Evolutionary conservation across 1,140 invertebrate genomes (phyloP).

Genomic region (Lysiphlebus fabarum): DNA sequence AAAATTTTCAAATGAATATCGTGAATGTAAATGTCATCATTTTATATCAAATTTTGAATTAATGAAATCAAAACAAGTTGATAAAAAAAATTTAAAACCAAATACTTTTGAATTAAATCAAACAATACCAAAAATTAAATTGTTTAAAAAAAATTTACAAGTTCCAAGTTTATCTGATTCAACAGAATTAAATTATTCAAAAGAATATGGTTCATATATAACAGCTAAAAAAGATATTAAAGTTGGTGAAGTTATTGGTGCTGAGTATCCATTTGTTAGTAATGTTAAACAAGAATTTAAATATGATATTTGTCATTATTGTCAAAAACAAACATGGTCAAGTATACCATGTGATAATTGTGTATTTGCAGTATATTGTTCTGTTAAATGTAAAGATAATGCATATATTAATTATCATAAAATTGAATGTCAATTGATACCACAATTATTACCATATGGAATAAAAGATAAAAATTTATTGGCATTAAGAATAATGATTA

Average conservation of each 20-base stretch:
- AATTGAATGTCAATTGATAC: constrained; percentile 64
- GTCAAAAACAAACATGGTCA: constrained; percentile 61
- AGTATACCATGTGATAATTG: constrained; percentile 66
- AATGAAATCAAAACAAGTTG: too few relatives aligned
- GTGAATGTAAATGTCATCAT: too few relatives aligned
- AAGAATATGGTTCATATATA: constrained; percentile 64
- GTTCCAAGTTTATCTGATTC: constrained; percentile 61
- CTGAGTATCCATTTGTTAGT: constrained; percentile 73
- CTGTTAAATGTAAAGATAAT: constrained; percentile 60
- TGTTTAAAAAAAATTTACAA: constrained; percentile 44
- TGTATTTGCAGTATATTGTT: constrained; percentile 69
- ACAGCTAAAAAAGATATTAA: constrained; percentile 63
- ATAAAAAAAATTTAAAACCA: too few relatives aligned
- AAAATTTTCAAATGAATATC: too few relatives aligned
- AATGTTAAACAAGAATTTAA: constrained; percentile 62
- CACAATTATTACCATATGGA: too few relatives aligned
- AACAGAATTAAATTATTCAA: constrained; percentile 58
- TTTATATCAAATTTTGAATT: too few relatives aligned
- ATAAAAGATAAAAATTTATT: too few relatives aligned
- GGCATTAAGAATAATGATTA: too few relatives aligned
- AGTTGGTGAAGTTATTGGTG: constrained; percentile 75
- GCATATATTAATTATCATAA: constrained; percentile 67
- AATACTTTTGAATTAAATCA: too few relatives aligned
- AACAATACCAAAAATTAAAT: too few relatives aligned
- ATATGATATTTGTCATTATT: constrained; percentile 70